Base-by-base conservation (phyloP, 1,140 invertebrate genomes). In the Pachyrhynchus sulphureomaculatus region DNA sequence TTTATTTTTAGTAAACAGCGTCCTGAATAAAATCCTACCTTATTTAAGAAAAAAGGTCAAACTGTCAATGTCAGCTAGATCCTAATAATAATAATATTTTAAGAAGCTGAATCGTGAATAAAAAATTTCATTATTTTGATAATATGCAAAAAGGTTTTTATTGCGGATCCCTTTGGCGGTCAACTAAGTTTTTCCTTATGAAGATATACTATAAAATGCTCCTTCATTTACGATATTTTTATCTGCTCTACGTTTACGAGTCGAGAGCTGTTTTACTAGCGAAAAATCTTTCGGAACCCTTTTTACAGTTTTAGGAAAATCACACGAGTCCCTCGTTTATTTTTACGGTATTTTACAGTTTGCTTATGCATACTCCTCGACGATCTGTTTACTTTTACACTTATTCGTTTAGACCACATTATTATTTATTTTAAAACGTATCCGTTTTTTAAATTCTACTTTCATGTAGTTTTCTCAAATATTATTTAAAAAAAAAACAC, bases 221-320 rank as follows among this genome's bases (percentile, higher is more conserved):
- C 17, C 13, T 18, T 39, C 17, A 39, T 39, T 39, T 39, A 39
- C 36, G 36, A 39, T 39, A n/a, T 39, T 39, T 39, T 39, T 39
- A 39, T 39, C 13, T n/a, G 10, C 17, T 39, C 8, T 39, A 13
- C n/a, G 36, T 39, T 39, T 39, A 39, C 17, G 36, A 39, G 13
- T 39, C 13, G 17, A 39, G 2, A 39, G 2, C 17, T 18, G 17
- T 39, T 39, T 39, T 39, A 39, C 36, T 39, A 39, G 17, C 13
- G 12, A 15, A 39, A 39, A 39, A 39, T 39, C 36, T 4, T 39
- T 39, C 12, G 3, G 13, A 18, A 39, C 6, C 36, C 13, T 39
- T 39, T 39, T 39, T 39, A 39, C 36, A 39, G 36, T 39, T 39
- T 15, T 8, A 1, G 2, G 36, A 39, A 39, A 39, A 39, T 5